These are phyloP conservation scores for Castor canadensis DNA, from an alignment of 2,113 vertebrate species.

Conservation along the genomic window DNA sequence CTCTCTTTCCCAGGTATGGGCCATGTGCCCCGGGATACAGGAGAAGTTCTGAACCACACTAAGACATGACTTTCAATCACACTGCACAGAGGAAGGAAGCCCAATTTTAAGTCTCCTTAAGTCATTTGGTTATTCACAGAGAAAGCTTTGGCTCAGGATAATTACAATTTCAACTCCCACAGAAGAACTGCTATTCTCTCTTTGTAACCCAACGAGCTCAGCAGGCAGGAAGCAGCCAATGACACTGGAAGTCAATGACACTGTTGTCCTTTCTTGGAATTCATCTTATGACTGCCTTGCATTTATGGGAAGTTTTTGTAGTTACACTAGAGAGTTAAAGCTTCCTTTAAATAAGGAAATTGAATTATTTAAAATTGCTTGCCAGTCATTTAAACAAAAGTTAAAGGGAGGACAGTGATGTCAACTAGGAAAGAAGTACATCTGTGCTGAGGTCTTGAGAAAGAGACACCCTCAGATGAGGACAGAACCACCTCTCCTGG, in stretches of 20 bases:
- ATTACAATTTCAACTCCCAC: neutral
- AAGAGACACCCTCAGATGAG: neutral
- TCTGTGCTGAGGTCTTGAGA: fast-evolving
- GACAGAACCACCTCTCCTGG: neutral
- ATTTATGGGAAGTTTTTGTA: neutral
- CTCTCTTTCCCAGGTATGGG: neutral
- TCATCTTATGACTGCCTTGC: neutral
- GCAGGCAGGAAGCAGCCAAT: neutral
- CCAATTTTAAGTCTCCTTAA: neutral
- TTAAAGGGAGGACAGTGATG: neutral
- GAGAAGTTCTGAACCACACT: neutral
- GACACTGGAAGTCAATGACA: neutral
- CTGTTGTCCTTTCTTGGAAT: neutral
- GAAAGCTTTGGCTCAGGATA: neutral
- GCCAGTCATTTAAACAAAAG: neutral
- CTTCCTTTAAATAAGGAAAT: neutral
- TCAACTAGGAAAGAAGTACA: neutral
- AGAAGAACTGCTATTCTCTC: neutral
- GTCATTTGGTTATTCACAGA: neutral
- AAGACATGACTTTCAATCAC: neutral
- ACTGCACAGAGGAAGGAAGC: neutral
- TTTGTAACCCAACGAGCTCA: neutral
- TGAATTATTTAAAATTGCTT: neutral
- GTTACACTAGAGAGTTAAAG: neutral
- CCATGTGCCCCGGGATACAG: neutral